Percentiles rank a stretch among this genome's conserved stretches.
These are phyloP conservation scores for Chaenogobius annularis DNA, from an alignment of 2,113 vertebrate genomes.

Conservation along the genomic window DNA sequence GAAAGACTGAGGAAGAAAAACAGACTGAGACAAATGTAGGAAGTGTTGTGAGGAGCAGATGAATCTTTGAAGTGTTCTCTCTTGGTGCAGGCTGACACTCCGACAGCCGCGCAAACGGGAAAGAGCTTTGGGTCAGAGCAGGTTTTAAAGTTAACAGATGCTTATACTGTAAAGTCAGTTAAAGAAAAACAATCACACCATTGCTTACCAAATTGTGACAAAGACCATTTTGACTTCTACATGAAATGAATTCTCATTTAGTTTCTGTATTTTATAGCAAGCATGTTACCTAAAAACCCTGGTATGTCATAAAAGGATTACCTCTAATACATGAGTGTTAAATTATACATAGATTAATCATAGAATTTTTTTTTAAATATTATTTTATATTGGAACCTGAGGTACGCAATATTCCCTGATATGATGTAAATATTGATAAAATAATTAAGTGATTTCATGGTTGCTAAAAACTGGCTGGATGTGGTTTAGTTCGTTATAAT, in stretches of 20 bases:
- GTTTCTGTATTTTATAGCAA: too few relatives aligned
- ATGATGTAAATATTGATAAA: background rate
- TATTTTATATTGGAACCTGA: background rate
- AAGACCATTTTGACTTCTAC: too few relatives aligned
- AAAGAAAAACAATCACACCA: background rate
- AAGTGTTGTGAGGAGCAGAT: conserved; percentile 35
- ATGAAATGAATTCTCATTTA: too few relatives aligned
- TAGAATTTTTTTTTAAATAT: background rate
- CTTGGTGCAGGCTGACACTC: conserved; percentile 37
- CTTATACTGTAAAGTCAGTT: conserved; percentile 12
- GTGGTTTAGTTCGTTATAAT: background rate
- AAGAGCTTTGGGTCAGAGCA: conserved; percentile 24
- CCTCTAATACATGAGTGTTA: too few relatives aligned
- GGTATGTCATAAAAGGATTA: too few relatives aligned
- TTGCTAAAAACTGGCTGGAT: background rate
- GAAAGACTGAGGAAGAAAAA: conserved; percentile 16
- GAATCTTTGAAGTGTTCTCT: conserved; percentile 58
- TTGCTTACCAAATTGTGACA: too few relatives aligned
- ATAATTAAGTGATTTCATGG: background rate
- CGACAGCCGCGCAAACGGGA: conserved; percentile 25
- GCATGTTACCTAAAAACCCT: too few relatives aligned
- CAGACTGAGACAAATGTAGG: conserved; percentile 23
- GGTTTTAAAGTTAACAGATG: conserved; percentile 58
- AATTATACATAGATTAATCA: background rate
- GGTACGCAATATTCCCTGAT: background rate